Percentiles rank a stretch among this genome's conserved stretches.
phyloP scores from a whole-genome alignment of 2,888 invertebrate genomes.

The Eupithecia subumbrata region DNA sequence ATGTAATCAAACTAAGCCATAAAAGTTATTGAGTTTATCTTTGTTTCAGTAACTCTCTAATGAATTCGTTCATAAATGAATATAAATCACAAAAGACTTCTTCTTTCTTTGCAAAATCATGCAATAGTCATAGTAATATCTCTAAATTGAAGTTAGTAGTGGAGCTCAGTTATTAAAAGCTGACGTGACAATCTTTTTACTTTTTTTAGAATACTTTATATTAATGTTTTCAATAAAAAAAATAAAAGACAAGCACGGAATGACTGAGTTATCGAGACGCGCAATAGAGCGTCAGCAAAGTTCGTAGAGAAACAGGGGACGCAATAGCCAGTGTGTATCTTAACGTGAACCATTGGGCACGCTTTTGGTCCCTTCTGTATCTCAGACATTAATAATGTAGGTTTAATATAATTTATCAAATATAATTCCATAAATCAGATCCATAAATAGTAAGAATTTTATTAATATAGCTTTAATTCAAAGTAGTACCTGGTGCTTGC shows the following conservation, averaged over 20 bases:
- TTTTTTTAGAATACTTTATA: not conserved
- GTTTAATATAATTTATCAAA: no score
- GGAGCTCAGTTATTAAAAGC: not conserved
- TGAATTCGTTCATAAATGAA: constrained; percentile 2
- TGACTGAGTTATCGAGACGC: not conserved
- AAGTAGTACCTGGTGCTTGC: not conserved
- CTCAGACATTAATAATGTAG: no score
- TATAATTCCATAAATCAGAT: no score
- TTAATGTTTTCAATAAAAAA: not conserved
- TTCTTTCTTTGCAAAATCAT: not conserved
- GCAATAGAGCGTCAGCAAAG: not conserved
- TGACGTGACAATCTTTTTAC: not conserved
- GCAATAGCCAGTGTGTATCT: no score
- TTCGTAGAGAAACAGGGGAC: no score
- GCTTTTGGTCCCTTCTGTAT: no score
- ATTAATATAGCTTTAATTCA: not conserved
- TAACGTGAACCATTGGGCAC: no score
- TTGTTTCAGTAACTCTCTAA: not conserved
- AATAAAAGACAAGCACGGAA: not conserved
- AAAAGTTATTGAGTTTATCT: not conserved
- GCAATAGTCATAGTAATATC: not conserved
- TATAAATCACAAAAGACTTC: not conserved
- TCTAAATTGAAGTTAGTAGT: not conserved
- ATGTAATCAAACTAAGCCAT: not conserved
- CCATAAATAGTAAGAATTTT: no score